Base-by-base conservation (phyloP, 1,140 invertebrate species). In the Panulirus ornatus region DNA sequence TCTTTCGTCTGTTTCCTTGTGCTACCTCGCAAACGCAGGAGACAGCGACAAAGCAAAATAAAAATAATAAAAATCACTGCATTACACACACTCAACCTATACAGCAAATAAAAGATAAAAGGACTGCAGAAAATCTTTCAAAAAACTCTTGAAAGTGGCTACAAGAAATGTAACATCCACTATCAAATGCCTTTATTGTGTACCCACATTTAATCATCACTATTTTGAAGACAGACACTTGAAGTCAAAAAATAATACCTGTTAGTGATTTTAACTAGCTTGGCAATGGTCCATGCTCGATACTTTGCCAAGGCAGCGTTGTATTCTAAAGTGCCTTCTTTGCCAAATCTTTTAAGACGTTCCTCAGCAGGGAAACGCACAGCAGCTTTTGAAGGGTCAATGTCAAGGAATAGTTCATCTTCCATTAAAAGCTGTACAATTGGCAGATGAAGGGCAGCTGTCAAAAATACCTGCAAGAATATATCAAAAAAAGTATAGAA, bases 391-490 rank as follows among this genome's bases (percentile, higher is more conserved):
- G 97, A 96, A 0, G 98, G 97, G 94, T 99, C 98, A 44, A 98
- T 96, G 88, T 99, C 98, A 66, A 99, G 95, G 94, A 97, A 98
- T 93, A 96, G 96, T 93, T 99, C 98, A 93, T 98, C 97, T 92
- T 98, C 97, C 94, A 97, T 97, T 2, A 99, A 94, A n/a, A 99
- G 95, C 71, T 97, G 96, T 95, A 99, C 97, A 63, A 99, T 97
- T 0, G 99, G 98, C 22, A 96, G 96, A 93, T 98, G 97, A 3
- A 99, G 95, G 2, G 98, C 97, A 27, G 98, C 97, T 0, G 97
- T 98, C 2, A 99, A 95, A 94, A 99, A 99, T 71, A 99, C 95
- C 92, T 98, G 71, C 1, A n/a, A n/a, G n/a, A n/a, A n/a, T n/a
- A 36, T 44, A 16, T 58, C 27, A 97, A 19, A 54, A 36, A 38